A percentile compares a stretch with the other conserved stretches of the same genome.
phyloP scores from a whole-genome alignment of 2,888 invertebrate genomes.

The Villa cingulata region DNA sequence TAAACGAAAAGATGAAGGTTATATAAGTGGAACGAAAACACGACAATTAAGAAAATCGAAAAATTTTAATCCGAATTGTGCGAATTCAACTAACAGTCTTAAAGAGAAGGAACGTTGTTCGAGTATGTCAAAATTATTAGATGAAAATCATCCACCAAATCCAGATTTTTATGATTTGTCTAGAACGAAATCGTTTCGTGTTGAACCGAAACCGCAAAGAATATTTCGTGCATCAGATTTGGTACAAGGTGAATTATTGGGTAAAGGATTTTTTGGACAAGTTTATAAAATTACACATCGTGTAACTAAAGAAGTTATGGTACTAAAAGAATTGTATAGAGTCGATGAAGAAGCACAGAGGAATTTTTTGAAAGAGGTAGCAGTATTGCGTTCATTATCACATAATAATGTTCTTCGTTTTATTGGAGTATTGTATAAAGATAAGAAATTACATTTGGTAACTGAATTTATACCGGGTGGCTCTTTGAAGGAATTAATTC shows the following conservation, averaged over 20 bases:
- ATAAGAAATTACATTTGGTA: conserved; percentile 78
- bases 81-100: conserved; percentile 26
- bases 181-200: conserved; percentile 75
- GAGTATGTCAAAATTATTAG: conserved; percentile 70
- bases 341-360: conserved; percentile 90
- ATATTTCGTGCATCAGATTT: conserved; percentile 88
- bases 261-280: conserved; percentile 90
- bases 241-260: conserved; percentile 74
- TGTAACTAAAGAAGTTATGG: conserved; percentile 86
- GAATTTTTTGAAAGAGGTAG: conserved; percentile 90
- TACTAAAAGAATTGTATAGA: conserved; percentile 82
- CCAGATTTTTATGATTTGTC: conserved; percentile 52
- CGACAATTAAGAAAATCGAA: conserved; percentile 38
- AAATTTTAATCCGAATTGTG: conserved; percentile 15
- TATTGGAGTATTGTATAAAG: conserved; percentile 86
- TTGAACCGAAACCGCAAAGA: conserved; percentile 44
- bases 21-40: conserved; percentile 46
- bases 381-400: conserved; percentile 74
- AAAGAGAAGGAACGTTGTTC: conserved; percentile 70
- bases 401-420: conserved; percentile 85
- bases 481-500: conserved; percentile 71
- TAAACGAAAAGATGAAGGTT: conserved; percentile 37
- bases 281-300: conserved; percentile 84
- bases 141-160: conserved; percentile 44
- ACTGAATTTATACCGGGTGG: conserved; percentile 90